A percentile compares a stretch with the other conserved stretches of the same genome.
These are phyloP conservation scores for Stenchaetothrips biformis DNA, from an alignment of 2,888 invertebrate species.

Conservation along the genomic window DNA sequence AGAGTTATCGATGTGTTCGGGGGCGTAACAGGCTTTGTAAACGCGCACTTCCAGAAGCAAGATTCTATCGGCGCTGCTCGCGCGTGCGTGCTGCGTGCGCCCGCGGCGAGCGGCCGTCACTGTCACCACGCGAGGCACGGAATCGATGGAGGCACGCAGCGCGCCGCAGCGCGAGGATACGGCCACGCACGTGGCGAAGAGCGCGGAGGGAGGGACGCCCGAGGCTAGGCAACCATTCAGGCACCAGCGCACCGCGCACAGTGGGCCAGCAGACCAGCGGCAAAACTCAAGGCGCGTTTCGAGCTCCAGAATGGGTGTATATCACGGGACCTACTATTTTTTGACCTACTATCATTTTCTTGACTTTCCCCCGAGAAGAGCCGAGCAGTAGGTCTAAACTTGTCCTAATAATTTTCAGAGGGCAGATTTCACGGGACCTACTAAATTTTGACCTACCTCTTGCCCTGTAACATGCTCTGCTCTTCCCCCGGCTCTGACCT, in stretches of 20 bases:
- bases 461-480: too few species aligned
- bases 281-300: not conserved
- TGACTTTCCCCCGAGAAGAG: too few species aligned
- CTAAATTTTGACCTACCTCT: too few species aligned
- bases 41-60: not conserved
- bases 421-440: too few species aligned
- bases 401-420: too few species aligned
- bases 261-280: not conserved
- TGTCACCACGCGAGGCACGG: not conserved
- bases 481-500: too few species aligned
- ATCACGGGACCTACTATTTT: too few species aligned
- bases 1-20: slow-evolving; percentile 27
- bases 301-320: not conserved
- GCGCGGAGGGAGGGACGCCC: not conserved
- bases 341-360: too few species aligned
- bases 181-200: not conserved
- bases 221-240: not conserved
- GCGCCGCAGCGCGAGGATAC: not conserved
- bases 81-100: not conserved
- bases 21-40: not conserved
- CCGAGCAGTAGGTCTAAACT: too few species aligned
- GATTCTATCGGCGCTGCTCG: not conserved
- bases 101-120: not conserved
- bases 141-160: too few species aligned
- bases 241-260: not conserved